phyloP scores from a whole-genome alignment of 2,797 vertebrate species.

The Naso thynnoides region DNA sequence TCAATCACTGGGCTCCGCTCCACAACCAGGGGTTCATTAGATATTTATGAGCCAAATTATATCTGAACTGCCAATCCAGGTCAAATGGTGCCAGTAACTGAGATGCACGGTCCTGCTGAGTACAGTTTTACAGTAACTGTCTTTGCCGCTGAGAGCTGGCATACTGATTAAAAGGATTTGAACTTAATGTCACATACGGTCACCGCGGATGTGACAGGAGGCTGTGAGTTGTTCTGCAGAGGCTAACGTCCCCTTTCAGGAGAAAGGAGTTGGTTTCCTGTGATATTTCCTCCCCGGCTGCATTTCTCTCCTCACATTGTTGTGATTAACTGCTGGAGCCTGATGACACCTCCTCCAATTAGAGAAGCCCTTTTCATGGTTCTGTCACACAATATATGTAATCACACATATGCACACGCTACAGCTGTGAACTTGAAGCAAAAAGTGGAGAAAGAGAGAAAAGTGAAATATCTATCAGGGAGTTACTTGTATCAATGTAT shows the following conservation, averaged over 20 bases:
- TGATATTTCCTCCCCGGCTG: conserved; percentile 15
- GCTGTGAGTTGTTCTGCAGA: conserved; percentile 34
- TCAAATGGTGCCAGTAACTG: conserved; percentile 14
- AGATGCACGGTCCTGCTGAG: neutral
- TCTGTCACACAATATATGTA: conserved; percentile 42
- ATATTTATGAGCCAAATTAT: conserved; percentile 55
- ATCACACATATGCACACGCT: neutral
- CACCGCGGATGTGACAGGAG: conserved; percentile 9
- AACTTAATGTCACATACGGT: conserved; percentile 30
- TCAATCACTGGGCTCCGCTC: conserved; percentile 33
- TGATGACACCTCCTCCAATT: conserved; percentile 75
- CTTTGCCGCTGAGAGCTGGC: neutral
- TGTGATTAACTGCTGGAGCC: conserved; percentile 63
- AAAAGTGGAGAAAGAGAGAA: no score
- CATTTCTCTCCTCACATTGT: conserved; percentile 39
- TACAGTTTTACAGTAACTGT: conserved; percentile 29
- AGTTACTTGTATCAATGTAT: no score
- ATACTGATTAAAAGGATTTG: conserved; percentile 32
- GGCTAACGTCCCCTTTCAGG: conserved; percentile 19
- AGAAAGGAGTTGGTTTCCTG: conserved; percentile 27
- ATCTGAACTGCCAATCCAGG: conserved; percentile 8
- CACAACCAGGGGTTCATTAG: conserved; percentile 15
- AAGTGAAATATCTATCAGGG: no score
- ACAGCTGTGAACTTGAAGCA: no score
- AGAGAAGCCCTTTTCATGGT: conserved; percentile 48